Percentiles rank a stretch among this genome's conserved stretches.
phyloP scores from a whole-genome alignment of 1,140 invertebrate species.

The Drosophila rufa region DNA sequence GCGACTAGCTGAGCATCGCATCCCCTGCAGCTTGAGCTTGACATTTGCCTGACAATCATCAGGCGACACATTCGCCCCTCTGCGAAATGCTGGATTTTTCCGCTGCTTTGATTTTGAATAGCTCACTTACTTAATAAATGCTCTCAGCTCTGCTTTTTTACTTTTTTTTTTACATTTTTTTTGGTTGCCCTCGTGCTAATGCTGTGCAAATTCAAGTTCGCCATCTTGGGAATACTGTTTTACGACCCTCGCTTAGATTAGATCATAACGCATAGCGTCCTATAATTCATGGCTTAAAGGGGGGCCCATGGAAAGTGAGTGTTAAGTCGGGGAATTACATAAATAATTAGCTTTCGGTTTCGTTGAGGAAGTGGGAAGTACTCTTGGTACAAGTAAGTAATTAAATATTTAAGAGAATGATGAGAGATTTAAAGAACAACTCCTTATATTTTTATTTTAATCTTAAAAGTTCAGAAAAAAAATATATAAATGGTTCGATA shows the following conservation, averaged over 20 bases:
- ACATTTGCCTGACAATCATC: constrained; percentile 68
- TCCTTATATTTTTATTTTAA: not conserved
- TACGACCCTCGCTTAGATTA: constrained; percentile 43
- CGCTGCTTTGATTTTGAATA: constrained; percentile 78
- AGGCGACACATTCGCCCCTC: constrained; percentile 28
- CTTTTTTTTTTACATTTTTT: not conserved
- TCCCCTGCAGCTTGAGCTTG: constrained; percentile 53
- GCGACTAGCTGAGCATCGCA: constrained; percentile 27
- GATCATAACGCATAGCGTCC: constrained; percentile 59
- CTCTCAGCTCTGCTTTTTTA: constrained; percentile 23
- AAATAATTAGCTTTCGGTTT: not conserved
- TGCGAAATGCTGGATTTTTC: constrained; percentile 49
- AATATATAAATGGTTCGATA: too few species aligned
- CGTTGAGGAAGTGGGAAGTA: too few species aligned
- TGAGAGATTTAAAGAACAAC: not conserved
- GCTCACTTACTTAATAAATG: constrained; percentile 79
- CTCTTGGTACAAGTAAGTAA: not conserved
- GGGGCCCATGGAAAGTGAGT: constrained; percentile 4
- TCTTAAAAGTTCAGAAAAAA: not conserved
- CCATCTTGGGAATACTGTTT: constrained; percentile 35
- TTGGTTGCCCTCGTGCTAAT: constrained; percentile 39
- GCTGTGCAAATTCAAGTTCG: constrained; percentile 71
- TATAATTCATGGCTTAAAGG: constrained; percentile 41
- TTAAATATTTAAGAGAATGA: not conserved
- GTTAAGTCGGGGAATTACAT: not conserved